phyloP scores from a whole-genome alignment of 2,888 invertebrate species.

The Drosophila mimica region DNA sequence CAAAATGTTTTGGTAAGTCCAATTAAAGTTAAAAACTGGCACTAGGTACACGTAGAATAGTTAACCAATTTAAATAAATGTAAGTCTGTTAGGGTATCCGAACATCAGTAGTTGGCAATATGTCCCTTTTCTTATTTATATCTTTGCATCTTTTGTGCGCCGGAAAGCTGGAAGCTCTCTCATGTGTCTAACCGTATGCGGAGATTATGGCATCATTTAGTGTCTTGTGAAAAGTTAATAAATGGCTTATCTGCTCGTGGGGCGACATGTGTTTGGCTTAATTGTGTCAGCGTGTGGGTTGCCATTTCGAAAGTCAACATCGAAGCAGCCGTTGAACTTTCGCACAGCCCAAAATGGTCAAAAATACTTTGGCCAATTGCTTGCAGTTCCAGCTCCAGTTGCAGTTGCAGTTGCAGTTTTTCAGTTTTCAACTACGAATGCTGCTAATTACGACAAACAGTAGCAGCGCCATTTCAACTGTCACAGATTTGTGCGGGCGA shows the following conservation, averaged over 20 bases:
- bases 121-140: conserved; percentile 67
- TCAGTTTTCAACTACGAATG: conserved; percentile 11
- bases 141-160: conserved; percentile 52
- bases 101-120: neutral
- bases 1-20: neutral
- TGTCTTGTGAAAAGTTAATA: conserved; percentile 81
- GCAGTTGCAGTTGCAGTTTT: conserved; percentile 15
- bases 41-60: neutral
- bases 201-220: conserved; percentile 82
- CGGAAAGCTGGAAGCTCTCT: conserved; percentile 51
- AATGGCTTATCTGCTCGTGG: conserved; percentile 76
- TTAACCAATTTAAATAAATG: neutral
- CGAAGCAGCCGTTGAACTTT: conserved; percentile 63
- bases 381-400: conserved; percentile 16
- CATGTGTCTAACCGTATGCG: conserved; percentile 80
- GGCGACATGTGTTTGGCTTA: conserved; percentile 81
- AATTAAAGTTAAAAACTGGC: too few species aligned
- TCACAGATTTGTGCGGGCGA: conserved; percentile 76
- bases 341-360: conserved; percentile 76
- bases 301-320: conserved; percentile 68
- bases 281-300: conserved; percentile 81
- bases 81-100: conserved; percentile 23
- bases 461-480: conserved; percentile 58
- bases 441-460: conserved; percentile 80
- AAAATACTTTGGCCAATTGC: conserved; percentile 64